Conservation (phyloP, 2,888 invertebrate genomes). For the Sisyra nigra region DNA sequence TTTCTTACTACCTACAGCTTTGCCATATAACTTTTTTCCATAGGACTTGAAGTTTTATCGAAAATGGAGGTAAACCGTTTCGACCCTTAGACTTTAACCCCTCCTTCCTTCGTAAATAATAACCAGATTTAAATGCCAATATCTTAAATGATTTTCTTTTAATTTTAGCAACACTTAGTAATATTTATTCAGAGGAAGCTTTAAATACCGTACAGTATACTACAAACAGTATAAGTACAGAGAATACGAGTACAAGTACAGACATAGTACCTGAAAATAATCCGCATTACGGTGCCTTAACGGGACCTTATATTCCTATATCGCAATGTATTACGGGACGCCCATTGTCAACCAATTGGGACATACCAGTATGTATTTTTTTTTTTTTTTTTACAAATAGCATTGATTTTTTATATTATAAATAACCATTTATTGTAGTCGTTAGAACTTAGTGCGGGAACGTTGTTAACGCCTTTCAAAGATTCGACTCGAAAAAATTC, state of each 20-base stretch:
- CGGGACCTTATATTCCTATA: constrained; percentile 82
- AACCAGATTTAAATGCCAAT: too few species aligned
- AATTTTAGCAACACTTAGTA: neutral
- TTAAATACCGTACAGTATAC: constrained; percentile 8
- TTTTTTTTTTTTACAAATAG: neutral
- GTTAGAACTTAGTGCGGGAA: neutral
- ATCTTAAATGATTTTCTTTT: neutral
- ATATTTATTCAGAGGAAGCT: constrained; percentile 9
- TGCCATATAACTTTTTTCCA: too few species aligned
- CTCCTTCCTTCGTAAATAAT: too few species aligned
- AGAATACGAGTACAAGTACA: constrained; percentile 15
- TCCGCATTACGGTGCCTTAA: constrained; percentile 45
- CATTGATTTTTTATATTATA: neutral
- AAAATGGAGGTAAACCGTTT: too few species aligned
- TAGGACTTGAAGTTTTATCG: too few species aligned
- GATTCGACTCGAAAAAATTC: constrained; percentile 8
- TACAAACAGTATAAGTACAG: constrained; percentile 12
- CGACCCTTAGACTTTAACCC: too few species aligned
- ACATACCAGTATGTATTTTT: neutral
- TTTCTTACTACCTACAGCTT: too few species aligned
- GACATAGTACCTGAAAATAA: constrained; percentile 36
- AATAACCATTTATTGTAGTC: neutral
- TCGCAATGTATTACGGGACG: constrained; percentile 83
- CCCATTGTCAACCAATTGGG: constrained; percentile 23
- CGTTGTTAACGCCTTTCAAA: constrained; percentile 10